Percentiles rank a stretch among this genome's conserved stretches.
Evolutionary conservation across 2,888 invertebrate genomes (phyloP).

Genomic region (Lithophane ornitopus): DNA sequence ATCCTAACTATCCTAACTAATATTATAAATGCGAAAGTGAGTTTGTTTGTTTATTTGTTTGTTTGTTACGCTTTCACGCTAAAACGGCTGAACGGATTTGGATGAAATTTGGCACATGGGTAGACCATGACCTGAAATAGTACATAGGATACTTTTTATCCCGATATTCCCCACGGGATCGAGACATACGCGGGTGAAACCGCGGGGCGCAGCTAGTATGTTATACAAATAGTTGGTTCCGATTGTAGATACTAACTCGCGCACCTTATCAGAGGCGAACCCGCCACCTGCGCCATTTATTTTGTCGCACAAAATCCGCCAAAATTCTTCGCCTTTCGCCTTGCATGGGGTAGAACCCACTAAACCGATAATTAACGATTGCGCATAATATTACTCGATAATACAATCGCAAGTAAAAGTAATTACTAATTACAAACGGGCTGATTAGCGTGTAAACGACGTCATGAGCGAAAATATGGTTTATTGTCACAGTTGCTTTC

Average conservation of each 20-base stretch:
- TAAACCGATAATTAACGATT: conserved; percentile 30
- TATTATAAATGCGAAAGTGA: too few relatives aligned
- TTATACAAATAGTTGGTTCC: not conserved
- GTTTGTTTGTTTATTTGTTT: too few relatives aligned
- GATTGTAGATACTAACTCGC: not conserved
- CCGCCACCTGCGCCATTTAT: not conserved
- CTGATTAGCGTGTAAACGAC: conserved; percentile 27
- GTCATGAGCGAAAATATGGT: conserved; percentile 41
- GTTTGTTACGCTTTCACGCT: too few relatives aligned
- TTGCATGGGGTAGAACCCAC: conserved; percentile 3
- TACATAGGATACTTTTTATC: too few relatives aligned
- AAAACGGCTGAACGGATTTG: too few relatives aligned
- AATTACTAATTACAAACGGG: conserved; percentile 39
- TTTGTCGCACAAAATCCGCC: not conserved
- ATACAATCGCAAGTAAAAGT: conserved; percentile 48
- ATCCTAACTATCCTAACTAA: too few relatives aligned
- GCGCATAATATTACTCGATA: conserved; percentile 32
- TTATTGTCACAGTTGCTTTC: conserved; percentile 41
- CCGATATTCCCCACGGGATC: too few relatives aligned
- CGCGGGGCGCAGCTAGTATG: too few relatives aligned
- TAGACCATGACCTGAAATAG: too few relatives aligned
- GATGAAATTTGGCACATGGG: too few relatives aligned
- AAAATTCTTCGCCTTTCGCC: not conserved
- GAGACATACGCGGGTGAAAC: too few relatives aligned
- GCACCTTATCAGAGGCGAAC: not conserved